phyloP scores from a whole-genome alignment of 2,888 invertebrate genomes.

The Acrobasis suavella region DNA sequence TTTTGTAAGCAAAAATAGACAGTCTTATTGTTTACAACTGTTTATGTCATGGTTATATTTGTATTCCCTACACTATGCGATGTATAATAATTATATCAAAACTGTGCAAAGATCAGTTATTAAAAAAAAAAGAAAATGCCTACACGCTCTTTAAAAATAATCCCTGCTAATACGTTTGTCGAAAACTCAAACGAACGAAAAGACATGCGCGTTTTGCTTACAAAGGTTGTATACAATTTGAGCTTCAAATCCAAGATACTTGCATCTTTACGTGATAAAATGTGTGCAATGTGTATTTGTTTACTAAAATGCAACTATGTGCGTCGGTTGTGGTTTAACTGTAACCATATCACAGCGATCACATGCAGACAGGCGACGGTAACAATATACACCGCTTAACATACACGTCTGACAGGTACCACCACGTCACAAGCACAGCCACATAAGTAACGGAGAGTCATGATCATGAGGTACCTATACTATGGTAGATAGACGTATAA shows the following conservation, averaged over 20 bases:
- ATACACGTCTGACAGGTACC: not conserved
- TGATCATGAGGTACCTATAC: not conserved
- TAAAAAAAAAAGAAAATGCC: too few species aligned
- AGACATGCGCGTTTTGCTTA: too few species aligned
- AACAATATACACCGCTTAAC: not conserved
- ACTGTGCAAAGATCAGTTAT: too few species aligned
- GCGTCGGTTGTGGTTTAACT: conserved; percentile 18
- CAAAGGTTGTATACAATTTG: too few species aligned
- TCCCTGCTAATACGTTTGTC: too few species aligned
- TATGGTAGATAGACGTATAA: not conserved
- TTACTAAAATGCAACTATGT: conserved; percentile 16
- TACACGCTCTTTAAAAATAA: too few species aligned
- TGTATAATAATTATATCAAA: too few species aligned
- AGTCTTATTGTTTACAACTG: too few species aligned
- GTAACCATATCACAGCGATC: conserved; percentile 9
- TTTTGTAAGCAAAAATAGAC: too few species aligned
- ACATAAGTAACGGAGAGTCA: not conserved
- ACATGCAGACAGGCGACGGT: conserved; percentile 14
- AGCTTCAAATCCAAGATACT: not conserved
- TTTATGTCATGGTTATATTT: too few species aligned
- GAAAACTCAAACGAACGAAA: too few species aligned
- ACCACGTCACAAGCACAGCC: not conserved
- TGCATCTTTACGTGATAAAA: not conserved
- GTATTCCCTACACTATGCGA: too few species aligned
- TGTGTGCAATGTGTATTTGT: conserved; percentile 4